Evolutionary conservation across 1,140 invertebrate species (phyloP).

Genomic region (Orchesella cincta): DNA sequence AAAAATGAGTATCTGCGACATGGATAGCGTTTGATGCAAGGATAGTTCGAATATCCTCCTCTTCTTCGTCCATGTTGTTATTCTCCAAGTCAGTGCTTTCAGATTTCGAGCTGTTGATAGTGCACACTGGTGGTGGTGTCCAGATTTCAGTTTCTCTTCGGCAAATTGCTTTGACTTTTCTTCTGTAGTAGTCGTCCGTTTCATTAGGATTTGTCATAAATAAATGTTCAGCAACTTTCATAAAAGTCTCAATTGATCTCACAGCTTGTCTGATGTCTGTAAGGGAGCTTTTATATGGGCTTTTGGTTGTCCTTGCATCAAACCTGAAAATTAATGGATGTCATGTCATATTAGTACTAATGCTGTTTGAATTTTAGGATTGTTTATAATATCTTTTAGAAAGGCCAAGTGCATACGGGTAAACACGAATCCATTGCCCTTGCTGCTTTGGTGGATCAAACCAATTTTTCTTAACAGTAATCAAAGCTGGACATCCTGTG

Average conservation of each 20-base stretch:
- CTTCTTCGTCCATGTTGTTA: too few species aligned
- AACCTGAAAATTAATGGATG: not conserved
- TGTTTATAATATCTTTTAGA: not conserved
- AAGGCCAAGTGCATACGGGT: not conserved
- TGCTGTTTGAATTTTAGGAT: too few species aligned
- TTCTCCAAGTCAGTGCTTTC: too few species aligned
- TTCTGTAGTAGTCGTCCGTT: not conserved
- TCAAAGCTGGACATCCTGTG: not conserved
- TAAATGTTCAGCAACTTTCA: not conserved
- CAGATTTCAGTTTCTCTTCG: not conserved
- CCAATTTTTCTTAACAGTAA: not conserved
- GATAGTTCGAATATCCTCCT: too few species aligned
- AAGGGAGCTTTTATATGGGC: conserved; percentile 11
- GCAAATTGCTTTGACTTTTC: conserved; percentile 6
- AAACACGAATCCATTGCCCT: not conserved
- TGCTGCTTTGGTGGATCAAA: not conserved
- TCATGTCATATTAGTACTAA: not conserved
- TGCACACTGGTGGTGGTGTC: not conserved
- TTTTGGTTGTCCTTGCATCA: conserved; percentile 2
- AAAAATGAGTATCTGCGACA: too few species aligned
- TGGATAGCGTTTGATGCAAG: too few species aligned
- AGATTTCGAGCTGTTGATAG: too few species aligned
- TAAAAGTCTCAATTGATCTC: not conserved
- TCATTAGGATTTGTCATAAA: not conserved
- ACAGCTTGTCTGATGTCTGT: conserved; percentile 12